phyloP scores from a whole-genome alignment of 2,888 invertebrate genomes.

The Macrophya annulata region DNA sequence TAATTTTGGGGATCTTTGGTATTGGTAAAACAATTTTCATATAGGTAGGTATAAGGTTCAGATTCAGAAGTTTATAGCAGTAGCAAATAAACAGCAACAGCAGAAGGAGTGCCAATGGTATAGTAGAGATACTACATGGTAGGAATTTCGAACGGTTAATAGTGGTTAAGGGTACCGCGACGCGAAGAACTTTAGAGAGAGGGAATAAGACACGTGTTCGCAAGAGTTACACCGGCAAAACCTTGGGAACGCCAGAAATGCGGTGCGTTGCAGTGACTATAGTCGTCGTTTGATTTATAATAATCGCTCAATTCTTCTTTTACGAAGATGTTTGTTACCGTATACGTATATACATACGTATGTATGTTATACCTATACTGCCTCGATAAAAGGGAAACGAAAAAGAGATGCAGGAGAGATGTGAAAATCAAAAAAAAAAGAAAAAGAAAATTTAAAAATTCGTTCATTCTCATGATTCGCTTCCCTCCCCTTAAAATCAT shows the following conservation, averaged over 20 bases:
- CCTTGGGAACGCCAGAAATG: conserved; percentile 76
- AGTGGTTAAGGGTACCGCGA: conserved; percentile 55
- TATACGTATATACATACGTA: background rate
- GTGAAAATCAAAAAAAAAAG: background rate
- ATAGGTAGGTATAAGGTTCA: background rate
- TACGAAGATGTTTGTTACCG: conserved; percentile 48
- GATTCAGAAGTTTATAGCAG: background rate
- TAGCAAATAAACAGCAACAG: background rate
- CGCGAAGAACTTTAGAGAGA: conserved; percentile 44
- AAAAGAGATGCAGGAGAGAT: background rate
- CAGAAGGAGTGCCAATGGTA: background rate
- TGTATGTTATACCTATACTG: no score
- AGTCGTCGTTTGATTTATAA: conserved; percentile 75
- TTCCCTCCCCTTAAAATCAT: background rate
- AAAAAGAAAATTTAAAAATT: background rate
- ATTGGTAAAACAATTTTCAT: background rate
- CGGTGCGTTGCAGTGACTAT: conserved; percentile 63
- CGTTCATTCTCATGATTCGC: background rate
- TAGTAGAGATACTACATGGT: background rate
- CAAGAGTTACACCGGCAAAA: conserved; percentile 76
- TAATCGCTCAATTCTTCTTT: conserved; percentile 76
- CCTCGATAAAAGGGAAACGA: background rate
- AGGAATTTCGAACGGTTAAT: conserved; percentile 56
- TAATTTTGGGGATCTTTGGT: background rate
- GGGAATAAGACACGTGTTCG: conserved; percentile 71